Conservation (phyloP, 2,888 invertebrate species). For the Boloria selene region DNA sequence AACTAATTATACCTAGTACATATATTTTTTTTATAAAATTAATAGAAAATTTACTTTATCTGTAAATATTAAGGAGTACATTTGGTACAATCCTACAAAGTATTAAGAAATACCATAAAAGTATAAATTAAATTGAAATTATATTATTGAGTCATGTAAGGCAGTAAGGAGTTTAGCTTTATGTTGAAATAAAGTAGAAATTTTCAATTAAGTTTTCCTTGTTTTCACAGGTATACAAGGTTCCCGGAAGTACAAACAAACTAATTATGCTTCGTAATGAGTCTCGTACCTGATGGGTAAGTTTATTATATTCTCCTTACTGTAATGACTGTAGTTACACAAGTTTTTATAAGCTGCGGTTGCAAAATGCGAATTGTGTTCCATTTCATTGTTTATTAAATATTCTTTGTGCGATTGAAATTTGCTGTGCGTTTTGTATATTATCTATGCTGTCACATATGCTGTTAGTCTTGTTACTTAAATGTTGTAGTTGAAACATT, state of each 20-base stretch:
- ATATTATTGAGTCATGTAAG: no score
- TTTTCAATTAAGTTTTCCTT: slow-evolving; percentile 21
- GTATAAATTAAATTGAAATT: no score
- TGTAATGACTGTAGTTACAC: slow-evolving; percentile 33
- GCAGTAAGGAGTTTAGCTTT: no score
- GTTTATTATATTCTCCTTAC: slow-evolving; percentile 39
- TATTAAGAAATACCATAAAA: no score
- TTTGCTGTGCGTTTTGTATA: slow-evolving; percentile 49
- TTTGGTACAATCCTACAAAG: no score
- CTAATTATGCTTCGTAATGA: slow-evolving; percentile 25
- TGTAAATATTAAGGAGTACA: background rate
- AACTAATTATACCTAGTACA: slow-evolving; percentile 8
- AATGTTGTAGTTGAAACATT: slow-evolving; percentile 1
- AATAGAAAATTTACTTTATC: background rate
- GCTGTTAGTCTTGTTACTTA: no score
- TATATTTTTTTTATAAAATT: background rate
- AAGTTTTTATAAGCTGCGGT: slow-evolving; percentile 38
- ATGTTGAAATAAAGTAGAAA: background rate
- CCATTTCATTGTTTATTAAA: slow-evolving; percentile 24
- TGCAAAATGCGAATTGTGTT: slow-evolving; percentile 49
- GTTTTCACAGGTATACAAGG: slow-evolving; percentile 37
- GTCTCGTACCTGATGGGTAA: slow-evolving; percentile 39
- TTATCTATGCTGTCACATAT: slow-evolving; percentile 27
- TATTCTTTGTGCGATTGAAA: slow-evolving; percentile 34
- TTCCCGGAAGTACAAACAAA: slow-evolving; percentile 20